Percentiles rank a stretch among this genome's conserved stretches.
phyloP scores from a whole-genome alignment of 2,113 vertebrate genomes.

The Heptranchias perlo region DNA sequence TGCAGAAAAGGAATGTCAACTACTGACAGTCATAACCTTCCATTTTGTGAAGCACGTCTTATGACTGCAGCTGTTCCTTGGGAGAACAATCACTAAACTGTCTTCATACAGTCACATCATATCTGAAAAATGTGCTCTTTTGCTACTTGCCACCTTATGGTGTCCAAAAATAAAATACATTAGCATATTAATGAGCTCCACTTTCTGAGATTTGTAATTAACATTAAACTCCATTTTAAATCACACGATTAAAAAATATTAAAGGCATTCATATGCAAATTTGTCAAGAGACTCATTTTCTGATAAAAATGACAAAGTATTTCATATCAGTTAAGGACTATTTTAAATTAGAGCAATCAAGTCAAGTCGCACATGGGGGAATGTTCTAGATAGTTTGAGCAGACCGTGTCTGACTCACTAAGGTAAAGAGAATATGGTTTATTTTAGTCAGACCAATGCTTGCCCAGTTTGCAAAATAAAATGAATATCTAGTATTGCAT shows the following conservation, averaged over 20 bases:
- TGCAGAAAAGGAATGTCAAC: conserved; percentile 32
- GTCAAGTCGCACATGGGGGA: conserved; percentile 1
- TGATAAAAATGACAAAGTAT: conserved; percentile 24
- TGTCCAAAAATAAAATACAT: conserved; percentile 36
- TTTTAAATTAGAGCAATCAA: conserved; percentile 28
- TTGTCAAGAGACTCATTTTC: conserved; percentile 27
- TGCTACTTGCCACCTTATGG: conserved; percentile 35
- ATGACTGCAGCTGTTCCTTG: conserved; percentile 36
- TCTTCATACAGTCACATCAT: conserved; percentile 31
- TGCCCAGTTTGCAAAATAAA: conserved; percentile 39
- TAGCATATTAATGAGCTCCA: conserved; percentile 37
- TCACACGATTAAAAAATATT: conserved; percentile 32
- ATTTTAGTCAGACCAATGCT: conserved; percentile 35
- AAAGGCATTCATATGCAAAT: conserved; percentile 31
- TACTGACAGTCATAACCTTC: conserved; percentile 36
- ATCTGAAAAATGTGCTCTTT: conserved; percentile 31
- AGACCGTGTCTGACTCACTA: not conserved
- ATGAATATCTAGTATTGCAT: conserved; percentile 37
- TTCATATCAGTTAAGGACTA: not conserved
- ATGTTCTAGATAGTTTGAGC: not conserved
- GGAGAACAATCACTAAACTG: conserved; percentile 37
- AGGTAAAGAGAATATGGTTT: not conserved
- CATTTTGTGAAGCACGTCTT: conserved; percentile 35
- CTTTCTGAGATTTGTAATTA: conserved; percentile 37
- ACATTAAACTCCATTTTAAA: conserved; percentile 38